Evolutionary conservation across 2,113 vertebrate species (phyloP), one percentile per base, ranked within the genome.

Genomic region (Ploceus nigricollis): DNA sequence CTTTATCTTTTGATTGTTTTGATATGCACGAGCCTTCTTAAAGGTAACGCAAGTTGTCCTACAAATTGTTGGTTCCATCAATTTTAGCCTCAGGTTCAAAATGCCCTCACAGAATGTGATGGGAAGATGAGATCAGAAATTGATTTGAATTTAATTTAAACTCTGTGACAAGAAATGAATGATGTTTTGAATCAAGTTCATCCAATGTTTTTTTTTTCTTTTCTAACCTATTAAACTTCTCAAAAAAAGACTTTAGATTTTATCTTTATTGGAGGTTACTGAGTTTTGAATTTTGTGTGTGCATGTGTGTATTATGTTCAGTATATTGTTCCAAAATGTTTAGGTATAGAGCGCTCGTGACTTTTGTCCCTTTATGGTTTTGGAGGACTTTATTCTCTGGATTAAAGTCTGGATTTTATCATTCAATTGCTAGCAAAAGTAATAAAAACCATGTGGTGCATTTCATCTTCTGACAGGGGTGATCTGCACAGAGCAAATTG

Each of bases 111-210:
- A 91, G 68, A 80, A 63, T 71, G 13, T 70, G 63, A 82, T 83
- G 64, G 24, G 30, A 56, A 81, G 33, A 66, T 73, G 60, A 90
- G 64, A 77, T 93, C 58, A 82, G 70, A 94, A 87, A 77, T 63
- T 87, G 54, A 70, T 91, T 70, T 82, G 68, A 82, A 87, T 90
- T 93, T 85, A 79, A 73, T 94, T 95, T 91, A 63, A 95, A 76
- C 50, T 50, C 42, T 0, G 2, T 73, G 78, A 85, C 87, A 95
- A 73, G 63, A 50, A 87, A 9, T 54, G 42, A 94, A 80, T 37
- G 31, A 79, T 90, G 24, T 58, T 87, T 80, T 83, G 21, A 77
- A 80, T 63, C 31, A 68, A 64, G 33, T 76, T 91, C 37, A 73
- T 83, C 28, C 53, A 61, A 44, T 16, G n/a, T 22, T 77, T 87